phyloP scores from a whole-genome alignment of 1,140 invertebrate genomes.

The Cherax quadricarinatus region DNA sequence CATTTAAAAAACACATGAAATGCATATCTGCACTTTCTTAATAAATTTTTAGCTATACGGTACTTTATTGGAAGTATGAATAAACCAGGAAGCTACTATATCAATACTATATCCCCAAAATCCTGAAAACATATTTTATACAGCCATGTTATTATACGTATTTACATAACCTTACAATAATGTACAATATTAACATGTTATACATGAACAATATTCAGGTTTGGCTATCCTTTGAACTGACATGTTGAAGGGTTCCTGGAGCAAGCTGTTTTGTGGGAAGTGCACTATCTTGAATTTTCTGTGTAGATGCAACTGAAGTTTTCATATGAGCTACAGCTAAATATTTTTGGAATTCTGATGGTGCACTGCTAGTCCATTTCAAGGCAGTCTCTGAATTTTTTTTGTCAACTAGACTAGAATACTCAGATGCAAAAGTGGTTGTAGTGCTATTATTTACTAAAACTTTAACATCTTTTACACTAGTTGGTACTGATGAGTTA shows the following conservation, averaged over 20 bases:
- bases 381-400: background rate
- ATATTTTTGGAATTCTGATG: background rate
- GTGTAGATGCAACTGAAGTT: background rate
- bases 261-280: background rate
- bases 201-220: background rate
- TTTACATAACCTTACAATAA: background rate
- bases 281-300: no score
- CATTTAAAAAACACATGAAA: no score
- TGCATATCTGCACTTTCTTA: no score
- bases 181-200: constrained; percentile 10
- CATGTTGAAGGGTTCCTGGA: background rate
- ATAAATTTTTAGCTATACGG: no score
- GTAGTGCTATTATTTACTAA: no score
- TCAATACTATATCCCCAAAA: no score
- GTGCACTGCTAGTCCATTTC: background rate
- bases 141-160: background rate
- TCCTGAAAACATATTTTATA: background rate
- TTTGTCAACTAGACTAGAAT: background rate
- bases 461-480: no score
- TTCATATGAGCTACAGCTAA: background rate
- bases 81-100: no score
- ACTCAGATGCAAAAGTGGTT: background rate
- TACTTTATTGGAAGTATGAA: no score
- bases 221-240: background rate
- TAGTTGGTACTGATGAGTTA: background rate